Percentiles rank a stretch among this genome's conserved stretches.
Conservation (phyloP, 1,140 invertebrate genomes). For the Maconellicoccus hirsutus region DNA sequence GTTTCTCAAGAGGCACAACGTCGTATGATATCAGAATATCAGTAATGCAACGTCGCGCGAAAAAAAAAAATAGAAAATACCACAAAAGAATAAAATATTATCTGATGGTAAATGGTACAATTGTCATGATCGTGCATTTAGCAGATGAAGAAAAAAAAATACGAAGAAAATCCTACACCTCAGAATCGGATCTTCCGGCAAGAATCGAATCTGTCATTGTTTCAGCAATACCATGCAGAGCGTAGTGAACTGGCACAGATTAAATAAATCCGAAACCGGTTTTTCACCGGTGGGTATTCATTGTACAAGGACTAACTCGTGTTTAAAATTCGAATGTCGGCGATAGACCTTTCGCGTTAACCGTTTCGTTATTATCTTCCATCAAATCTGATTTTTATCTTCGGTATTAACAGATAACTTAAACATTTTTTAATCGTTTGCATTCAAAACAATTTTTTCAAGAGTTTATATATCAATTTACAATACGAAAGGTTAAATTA, state of each 20-base stretch:
- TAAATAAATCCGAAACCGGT: not conserved
- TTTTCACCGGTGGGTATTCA: not conserved
- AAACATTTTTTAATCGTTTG: not conserved
- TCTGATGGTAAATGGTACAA: not conserved
- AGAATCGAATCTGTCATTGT: constrained; percentile 3
- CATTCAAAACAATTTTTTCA: not conserved
- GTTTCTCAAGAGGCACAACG: too few species aligned
- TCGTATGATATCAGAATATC: too few species aligned
- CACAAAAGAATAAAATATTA: constrained; percentile 1
- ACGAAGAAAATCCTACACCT: not conserved
- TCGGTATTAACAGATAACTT: not conserved
- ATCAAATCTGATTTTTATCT: not conserved
- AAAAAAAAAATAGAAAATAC: not conserved
- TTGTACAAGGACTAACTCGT: too few species aligned
- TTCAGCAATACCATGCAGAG: not conserved
- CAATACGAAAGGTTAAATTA: too few species aligned
- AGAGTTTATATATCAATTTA: too few species aligned
- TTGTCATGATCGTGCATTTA: not conserved
- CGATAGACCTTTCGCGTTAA: too few species aligned
- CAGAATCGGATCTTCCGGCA: not conserved
- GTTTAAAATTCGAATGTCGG: not conserved
- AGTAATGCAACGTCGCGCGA: not conserved
- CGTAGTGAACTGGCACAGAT: constrained; percentile 7
- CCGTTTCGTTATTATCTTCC: not conserved
- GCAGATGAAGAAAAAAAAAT: not conserved